Evolutionary conservation across 2,888 invertebrate species (phyloP), one percentile per base, ranked within the genome.

Genomic region (Eugnorisma glareosa): DNA sequence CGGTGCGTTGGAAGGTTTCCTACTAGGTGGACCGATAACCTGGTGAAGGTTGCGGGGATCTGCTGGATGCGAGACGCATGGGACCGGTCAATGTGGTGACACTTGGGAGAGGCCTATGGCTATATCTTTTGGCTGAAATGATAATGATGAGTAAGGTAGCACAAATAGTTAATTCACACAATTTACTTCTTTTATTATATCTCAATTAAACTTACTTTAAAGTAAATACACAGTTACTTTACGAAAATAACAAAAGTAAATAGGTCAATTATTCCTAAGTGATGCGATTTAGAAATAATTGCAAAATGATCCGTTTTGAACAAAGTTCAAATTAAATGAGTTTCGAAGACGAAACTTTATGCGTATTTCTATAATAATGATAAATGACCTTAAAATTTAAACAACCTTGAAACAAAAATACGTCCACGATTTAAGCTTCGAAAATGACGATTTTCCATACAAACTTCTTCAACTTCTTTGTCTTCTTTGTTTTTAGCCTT

Each of bases 271-370:
- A 61, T 21, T 35, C 21, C 31, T 48, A 59, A 76, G 35, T 35
- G 31, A 63, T 63, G 74, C 59, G n/a, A 75, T 59, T 15, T 18
- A n/a, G 18, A 59, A 59, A n/a, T 74, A 75, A 51, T 74, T 43
- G 21, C 35, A 66, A 48, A 66, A 43, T 48, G 6, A 67, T 75
- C 48, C 31, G 48, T 40, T 76, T 48, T 31, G n/a, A 48, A n/a
- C 31, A 31, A 75, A 75, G 24, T 37, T 75, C 40, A n/a, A 43
- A 70, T 59, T 43, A 59, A 59, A 59, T 59, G 43, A 70, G 43
- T 59, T 59, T n/a, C 13, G 11, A 24, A 45, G 7, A 15, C 28
- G n/a, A 71, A 71, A 28, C 72, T 71, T 57, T 71, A 71, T 35
- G 40, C 48, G 37, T 57, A 57, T 66, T 76, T 40, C 64, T 67